phyloP scores from a whole-genome alignment of 2,797 vertebrate species.

The Diplodus puntazzo region DNA sequence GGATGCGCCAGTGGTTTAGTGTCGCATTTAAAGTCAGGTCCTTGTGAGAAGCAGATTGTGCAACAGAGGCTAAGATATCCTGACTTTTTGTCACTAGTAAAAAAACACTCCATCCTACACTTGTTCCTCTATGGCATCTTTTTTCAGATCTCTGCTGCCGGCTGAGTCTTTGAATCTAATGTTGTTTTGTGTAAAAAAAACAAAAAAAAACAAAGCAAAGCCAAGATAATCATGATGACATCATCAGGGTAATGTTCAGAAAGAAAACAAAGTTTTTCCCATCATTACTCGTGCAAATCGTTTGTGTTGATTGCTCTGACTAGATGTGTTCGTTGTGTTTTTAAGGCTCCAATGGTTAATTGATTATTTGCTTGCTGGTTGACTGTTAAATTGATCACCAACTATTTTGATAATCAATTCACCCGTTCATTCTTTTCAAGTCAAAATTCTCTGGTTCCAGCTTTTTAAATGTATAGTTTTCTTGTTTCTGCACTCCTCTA shows the following conservation, averaged over 20 bases:
- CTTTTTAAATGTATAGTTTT: too few species aligned
- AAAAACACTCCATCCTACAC: not conserved
- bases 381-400: too few species aligned
- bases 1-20: not conserved
- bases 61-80: not conserved
- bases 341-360: too few species aligned
- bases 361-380: too few species aligned
- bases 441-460: too few species aligned
- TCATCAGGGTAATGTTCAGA: not conserved
- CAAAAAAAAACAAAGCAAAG: not conserved
- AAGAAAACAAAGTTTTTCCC: not conserved
- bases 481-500: too few species aligned
- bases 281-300: fast-evolving
- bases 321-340: too few species aligned
- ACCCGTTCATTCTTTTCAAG: too few species aligned
- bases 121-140: not conserved
- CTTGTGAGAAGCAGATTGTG: not conserved
- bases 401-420: too few species aligned
- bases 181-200: too few species aligned
- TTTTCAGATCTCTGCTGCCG: not conserved
- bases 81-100: not conserved
- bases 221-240: not conserved
- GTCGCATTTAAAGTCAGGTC: not conserved
- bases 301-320: not conserved
- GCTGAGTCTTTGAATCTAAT: too few species aligned